Evolutionary conservation across 2,888 invertebrate species (phyloP).

Genomic region (Pollenia labialis): DNA sequence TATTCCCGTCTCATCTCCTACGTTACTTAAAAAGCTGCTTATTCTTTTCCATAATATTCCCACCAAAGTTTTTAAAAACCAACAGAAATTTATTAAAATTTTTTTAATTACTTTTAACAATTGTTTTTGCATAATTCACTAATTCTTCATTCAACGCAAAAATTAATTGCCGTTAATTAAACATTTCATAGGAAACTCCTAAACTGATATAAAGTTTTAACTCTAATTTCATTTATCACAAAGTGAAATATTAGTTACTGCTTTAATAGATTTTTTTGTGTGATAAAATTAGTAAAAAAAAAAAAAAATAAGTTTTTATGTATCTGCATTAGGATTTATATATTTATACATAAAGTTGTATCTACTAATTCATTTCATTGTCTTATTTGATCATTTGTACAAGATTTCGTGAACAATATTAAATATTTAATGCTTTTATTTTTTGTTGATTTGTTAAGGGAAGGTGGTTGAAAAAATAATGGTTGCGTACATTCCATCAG

Average conservation of each 20-base stretch:
- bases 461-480: background rate
- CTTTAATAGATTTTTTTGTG: constrained; percentile 17
- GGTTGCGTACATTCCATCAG: background rate
- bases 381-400: constrained; percentile 3
- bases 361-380: constrained; percentile 53
- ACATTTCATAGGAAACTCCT: background rate
- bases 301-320: background rate
- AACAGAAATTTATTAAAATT: background rate
- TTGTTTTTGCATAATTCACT: background rate
- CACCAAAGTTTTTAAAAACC: background rate
- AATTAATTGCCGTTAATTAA: background rate
- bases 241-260: background rate
- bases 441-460: background rate
- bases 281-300: background rate
- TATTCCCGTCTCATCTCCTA: constrained; percentile 79
- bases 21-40: constrained; percentile 64
- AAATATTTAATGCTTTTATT: background rate
- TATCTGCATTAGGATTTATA: background rate
- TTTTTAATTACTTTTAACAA: background rate
- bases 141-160: no score
- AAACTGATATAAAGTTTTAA: background rate
- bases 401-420: constrained; percentile 7
- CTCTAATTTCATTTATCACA: background rate
- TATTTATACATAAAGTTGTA: background rate
- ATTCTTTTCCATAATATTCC: background rate